phyloP scores from a whole-genome alignment of 2,888 invertebrate species.

The Troides oblongomaculatus region DNA sequence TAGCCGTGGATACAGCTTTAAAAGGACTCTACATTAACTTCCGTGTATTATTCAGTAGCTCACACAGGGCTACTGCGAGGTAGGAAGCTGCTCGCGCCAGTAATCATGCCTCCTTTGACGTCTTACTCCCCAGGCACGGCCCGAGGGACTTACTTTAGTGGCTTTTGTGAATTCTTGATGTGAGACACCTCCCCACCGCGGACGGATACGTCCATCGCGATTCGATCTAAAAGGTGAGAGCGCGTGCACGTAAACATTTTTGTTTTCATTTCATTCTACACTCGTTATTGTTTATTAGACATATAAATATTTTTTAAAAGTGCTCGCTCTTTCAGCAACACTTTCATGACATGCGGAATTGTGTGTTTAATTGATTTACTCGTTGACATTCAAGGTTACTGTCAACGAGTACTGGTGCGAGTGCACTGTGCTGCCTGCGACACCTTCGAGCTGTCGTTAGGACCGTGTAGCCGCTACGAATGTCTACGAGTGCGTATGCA shows the following conservation, averaged over 20 bases:
- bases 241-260: background rate
- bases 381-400: too few relatives aligned
- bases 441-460: too few relatives aligned
- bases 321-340: background rate
- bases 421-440: too few relatives aligned
- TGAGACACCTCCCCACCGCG: background rate
- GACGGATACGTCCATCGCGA: background rate
- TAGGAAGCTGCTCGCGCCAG: background rate
- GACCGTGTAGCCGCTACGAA: too few relatives aligned
- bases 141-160: slow-evolving; percentile 1
- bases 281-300: background rate
- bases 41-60: slow-evolving; percentile 4
- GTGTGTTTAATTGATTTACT: too few relatives aligned
- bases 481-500: too few relatives aligned
- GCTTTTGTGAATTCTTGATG: slow-evolving; percentile 17
- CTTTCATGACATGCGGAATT: background rate
- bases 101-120: slow-evolving; percentile 1
- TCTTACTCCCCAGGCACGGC: background rate
- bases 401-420: too few relatives aligned
- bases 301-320: background rate
- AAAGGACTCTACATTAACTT: background rate
- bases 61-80: background rate
- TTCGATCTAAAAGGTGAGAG: background rate
- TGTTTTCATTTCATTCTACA: background rate
- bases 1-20: too few relatives aligned